Conservation (phyloP, 2,797 vertebrate genomes). For the Tapera naevia region DNA sequence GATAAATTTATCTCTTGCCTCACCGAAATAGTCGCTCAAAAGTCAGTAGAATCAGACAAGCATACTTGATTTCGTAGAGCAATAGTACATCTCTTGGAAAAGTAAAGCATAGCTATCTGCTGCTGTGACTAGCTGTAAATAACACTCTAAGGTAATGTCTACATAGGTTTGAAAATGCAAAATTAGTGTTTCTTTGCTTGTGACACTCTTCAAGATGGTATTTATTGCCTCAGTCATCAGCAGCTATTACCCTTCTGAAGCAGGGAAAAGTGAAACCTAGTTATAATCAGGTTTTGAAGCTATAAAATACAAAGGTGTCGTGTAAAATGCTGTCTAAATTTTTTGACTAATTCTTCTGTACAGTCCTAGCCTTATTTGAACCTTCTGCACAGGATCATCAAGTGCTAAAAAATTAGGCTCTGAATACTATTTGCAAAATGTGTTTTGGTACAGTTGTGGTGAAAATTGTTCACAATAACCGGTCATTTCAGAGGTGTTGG, state of each 20-base stretch:
- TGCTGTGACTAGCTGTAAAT: neutral
- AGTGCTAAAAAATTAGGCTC: neutral
- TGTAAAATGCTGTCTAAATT: neutral
- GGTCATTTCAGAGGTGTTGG: neutral
- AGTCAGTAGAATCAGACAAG: slow-evolving; percentile 37
- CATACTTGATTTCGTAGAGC: slow-evolving; percentile 7
- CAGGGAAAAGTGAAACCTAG: neutral
- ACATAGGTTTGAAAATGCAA: neutral
- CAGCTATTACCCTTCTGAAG: neutral
- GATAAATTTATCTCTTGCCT: slow-evolving; percentile 35
- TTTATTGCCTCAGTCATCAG: neutral
- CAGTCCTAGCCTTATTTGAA: neutral
- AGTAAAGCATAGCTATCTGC: neutral
- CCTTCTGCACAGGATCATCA: neutral
- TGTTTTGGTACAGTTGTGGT: neutral
- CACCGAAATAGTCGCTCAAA: neutral
- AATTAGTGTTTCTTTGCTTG: neutral
- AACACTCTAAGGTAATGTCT: neutral
- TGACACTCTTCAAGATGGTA: neutral
- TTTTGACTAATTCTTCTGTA: neutral
- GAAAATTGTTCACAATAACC: neutral
- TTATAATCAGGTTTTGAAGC: neutral
- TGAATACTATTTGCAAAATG: neutral
- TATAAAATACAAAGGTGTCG: neutral
- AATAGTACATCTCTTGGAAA: neutral